Evolutionary conservation across 2,888 invertebrate genomes (phyloP), one percentile per base, ranked within the genome.

Genomic region (Cheilosia variabilis): DNA sequence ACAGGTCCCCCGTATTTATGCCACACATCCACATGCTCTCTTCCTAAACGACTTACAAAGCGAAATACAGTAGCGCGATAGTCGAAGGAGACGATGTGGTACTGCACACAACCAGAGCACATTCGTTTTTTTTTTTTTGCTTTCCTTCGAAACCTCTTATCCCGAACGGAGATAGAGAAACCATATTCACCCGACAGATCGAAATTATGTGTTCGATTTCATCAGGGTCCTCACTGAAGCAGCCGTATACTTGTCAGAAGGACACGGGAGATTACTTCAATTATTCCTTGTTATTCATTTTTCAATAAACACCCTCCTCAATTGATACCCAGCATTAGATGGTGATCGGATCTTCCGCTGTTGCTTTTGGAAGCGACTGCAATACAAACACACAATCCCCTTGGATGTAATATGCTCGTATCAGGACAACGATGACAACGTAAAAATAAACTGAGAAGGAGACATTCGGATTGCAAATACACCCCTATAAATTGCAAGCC

Each of bases 171-270:
- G 50, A 62, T 62, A 52, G 43, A 52, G 52, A 52, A 75, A 84
- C 72, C 68, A 76, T 76, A 76, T 76, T 81, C 76, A 66, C 52
- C 66, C 57, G 66, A 43, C 60, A 71, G 65, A 72, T 81, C 81
- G 77, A 81, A 81, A 86, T 81, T 80, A 84, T 81, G 81, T 86
- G 81, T 81, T 86, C 81, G 71, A 81, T 81, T 81, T 81, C 81
- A 81, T 76, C 68, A 65, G 68, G 68, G 76, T 76, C 76, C 72
- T 55, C 62, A 58, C 75, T 76, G 47, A 66, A 84, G 84, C 69
- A 75, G 57, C 63, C 37, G 4, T 31, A n/a, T 71, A 65, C 65
- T 75, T 84, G 65, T 58, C 60, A 75, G 65, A 86, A 86, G 86
- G 86, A 86, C 86, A 86, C 86, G 62, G 69, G 60, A 71, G 71